These are phyloP conservation scores for Parasteatoda tepidariorum DNA, from an alignment of 1,140 invertebrate species.

Conservation along the genomic window DNA sequence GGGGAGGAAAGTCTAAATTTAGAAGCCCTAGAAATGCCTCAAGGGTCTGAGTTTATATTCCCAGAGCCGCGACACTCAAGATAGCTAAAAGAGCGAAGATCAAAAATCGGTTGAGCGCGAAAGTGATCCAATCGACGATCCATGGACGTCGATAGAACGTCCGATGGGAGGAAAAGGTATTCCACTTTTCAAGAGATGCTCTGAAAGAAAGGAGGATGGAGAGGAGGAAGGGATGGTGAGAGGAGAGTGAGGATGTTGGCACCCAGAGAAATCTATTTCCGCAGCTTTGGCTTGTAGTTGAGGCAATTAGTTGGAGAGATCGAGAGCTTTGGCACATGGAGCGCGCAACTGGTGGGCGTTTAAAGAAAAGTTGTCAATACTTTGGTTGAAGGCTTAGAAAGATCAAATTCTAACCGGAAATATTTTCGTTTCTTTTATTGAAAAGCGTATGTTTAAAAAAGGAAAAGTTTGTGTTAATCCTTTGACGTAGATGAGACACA, in stretches of 20 bases:
- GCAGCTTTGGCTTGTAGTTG: not conserved
- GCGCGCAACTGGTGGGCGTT: conserved; percentile 50
- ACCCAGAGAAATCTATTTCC: conserved; percentile 43
- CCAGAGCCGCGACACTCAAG: not conserved
- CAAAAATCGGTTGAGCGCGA: not conserved
- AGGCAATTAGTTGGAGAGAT: conserved; percentile 44
- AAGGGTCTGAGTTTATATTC: not conserved
- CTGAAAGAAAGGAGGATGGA: not conserved
- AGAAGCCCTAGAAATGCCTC: not conserved
- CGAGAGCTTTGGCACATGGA: not conserved
- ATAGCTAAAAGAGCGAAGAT: not conserved
- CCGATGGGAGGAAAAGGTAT: not conserved
- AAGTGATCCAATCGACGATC: not conserved
- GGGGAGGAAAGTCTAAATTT: no score
- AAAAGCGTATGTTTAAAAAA: no score
- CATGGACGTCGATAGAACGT: not conserved
- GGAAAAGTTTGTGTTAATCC: no score
- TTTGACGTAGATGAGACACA: no score
- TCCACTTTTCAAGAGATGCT: not conserved
- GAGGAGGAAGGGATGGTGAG: not conserved
- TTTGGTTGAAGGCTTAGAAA: no score
- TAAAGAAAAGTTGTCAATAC: conserved; percentile 1
- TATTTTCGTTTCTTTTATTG: no score
- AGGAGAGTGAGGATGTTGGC: not conserved
- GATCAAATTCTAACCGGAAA: no score